These are phyloP conservation scores for Halichoeres trimaculatus DNA, from an alignment of 2,113 vertebrate species.

Conservation along the genomic window DNA sequence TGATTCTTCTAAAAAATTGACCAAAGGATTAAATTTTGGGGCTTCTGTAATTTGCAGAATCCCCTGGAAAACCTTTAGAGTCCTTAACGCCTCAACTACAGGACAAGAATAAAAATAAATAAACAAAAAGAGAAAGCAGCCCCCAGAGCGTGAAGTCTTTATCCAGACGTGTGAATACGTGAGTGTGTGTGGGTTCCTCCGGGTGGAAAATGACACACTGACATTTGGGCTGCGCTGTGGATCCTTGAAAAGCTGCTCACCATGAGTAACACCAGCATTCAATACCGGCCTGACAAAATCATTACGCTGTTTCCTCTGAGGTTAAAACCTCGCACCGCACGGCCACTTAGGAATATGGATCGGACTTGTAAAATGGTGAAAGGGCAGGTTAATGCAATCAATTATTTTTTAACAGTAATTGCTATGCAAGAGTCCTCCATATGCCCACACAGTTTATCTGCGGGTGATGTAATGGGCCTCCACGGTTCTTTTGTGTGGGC, in stretches of 20 bases:
- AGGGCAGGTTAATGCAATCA: conserved; percentile 79
- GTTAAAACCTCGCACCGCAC: conserved; percentile 60
- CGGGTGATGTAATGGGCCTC: conserved; percentile 56
- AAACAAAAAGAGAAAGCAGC: not conserved
- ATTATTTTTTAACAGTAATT: conserved; percentile 78
- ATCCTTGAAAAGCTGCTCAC: conserved; percentile 62
- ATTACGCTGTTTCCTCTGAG: conserved; percentile 66
- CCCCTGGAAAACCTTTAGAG: not conserved
- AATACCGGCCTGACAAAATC: conserved; percentile 67
- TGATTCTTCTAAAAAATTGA: no score
- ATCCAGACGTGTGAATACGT: not conserved
- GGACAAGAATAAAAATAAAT: no score
- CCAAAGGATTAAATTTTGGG: no score
- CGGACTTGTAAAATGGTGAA: conserved; percentile 72
- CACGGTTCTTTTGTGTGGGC: conserved; percentile 60
- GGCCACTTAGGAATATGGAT: conserved; percentile 78
- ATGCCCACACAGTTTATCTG: conserved; percentile 69
- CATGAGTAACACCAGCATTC: conserved; percentile 61
- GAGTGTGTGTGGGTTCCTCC: conserved; percentile 14
- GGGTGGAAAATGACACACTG: conserved; percentile 47
- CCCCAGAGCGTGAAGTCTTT: not conserved
- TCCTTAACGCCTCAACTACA: not conserved
- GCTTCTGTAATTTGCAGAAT: not conserved
- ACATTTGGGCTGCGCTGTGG: conserved; percentile 53
- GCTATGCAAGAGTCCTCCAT: conserved; percentile 71